Percentiles rank a stretch among this genome's conserved stretches.
phyloP scores from a whole-genome alignment of 2,113 vertebrate genomes.

The Dascyllus trimaculatus region DNA sequence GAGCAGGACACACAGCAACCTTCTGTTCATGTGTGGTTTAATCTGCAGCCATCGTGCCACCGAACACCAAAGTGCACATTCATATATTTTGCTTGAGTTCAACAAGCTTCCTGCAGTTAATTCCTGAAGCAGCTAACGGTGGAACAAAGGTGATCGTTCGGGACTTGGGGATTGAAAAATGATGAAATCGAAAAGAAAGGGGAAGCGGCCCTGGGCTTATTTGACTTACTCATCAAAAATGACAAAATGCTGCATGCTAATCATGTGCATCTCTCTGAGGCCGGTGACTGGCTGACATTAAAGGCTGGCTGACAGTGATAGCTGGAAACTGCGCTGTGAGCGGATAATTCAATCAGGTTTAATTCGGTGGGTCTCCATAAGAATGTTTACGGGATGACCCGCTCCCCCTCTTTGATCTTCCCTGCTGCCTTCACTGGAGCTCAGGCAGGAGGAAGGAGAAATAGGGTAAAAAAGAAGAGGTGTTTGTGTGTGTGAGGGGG shows the following conservation, averaged over 20 bases:
- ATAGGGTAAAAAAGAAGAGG: background rate
- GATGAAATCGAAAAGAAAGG: conserved; percentile 30
- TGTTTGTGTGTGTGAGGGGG: background rate
- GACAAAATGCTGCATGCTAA: conserved; percentile 33
- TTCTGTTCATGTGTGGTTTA: background rate
- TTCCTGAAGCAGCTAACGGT: background rate
- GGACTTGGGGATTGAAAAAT: conserved; percentile 9
- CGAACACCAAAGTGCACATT: background rate
- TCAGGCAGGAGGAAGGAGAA: conserved; percentile 22
- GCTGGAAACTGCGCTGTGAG: conserved; percentile 44
- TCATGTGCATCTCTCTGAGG: conserved; percentile 13
- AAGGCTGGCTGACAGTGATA: conserved; percentile 28
- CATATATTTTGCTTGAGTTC: conserved; percentile 7
- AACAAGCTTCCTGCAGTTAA: background rate
- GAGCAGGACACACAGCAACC: background rate
- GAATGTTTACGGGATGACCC: conserved; percentile 59
- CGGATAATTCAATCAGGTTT: conserved; percentile 70
- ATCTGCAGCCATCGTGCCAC: too few species aligned
- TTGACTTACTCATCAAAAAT: conserved; percentile 48
- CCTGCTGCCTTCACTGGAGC: conserved; percentile 30
- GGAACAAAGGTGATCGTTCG: conserved; percentile 33
- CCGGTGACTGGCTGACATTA: conserved; percentile 35
- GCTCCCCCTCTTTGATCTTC: conserved; percentile 52
- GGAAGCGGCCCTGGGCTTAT: background rate
- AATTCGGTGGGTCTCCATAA: conserved; percentile 46